These are phyloP conservation scores for Meleagris gallopavo DNA, from an alignment of 2,113 vertebrate genomes.

Conservation along the genomic window DNA sequence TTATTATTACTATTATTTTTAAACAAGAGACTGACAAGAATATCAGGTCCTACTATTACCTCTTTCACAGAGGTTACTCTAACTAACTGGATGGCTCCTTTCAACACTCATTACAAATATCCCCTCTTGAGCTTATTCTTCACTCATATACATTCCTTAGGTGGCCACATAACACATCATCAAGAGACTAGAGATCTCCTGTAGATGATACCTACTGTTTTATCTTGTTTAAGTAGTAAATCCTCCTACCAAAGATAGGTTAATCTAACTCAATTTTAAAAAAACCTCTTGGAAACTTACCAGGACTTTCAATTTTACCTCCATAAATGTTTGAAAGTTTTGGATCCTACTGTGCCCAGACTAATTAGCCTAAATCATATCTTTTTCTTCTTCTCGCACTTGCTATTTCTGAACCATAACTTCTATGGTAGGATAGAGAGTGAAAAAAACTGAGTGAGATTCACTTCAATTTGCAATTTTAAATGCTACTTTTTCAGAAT, in stretches of 20 bases:
- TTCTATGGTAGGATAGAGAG: not conserved
- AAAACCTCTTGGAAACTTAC: not conserved
- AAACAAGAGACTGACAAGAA: not conserved
- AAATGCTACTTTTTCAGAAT: not conserved
- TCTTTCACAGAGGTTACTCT: not conserved
- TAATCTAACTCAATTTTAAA: not conserved
- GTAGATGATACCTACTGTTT: not conserved
- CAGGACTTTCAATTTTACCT: not conserved
- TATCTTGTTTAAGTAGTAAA: not conserved
- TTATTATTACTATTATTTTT: too few relatives aligned
- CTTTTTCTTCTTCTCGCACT: not conserved
- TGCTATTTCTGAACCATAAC: not conserved
- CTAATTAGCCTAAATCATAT: not conserved
- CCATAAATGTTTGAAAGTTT: not conserved
- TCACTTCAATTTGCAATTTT: not conserved
- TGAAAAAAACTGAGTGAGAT: not conserved
- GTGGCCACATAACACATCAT: not conserved
- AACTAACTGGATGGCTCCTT: not conserved
- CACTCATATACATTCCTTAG: not conserved
- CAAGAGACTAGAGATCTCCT: not conserved
- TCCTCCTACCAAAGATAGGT: not conserved
- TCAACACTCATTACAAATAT: not conserved
- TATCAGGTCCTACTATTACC: not conserved
- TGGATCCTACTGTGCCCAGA: not conserved
- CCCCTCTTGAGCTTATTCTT: not conserved